Percentiles rank a stretch among this genome's conserved stretches.
Conservation (phyloP, 30 jellyfish, hydroid and myxozoan species). For the Aurelia aurita region DNA sequence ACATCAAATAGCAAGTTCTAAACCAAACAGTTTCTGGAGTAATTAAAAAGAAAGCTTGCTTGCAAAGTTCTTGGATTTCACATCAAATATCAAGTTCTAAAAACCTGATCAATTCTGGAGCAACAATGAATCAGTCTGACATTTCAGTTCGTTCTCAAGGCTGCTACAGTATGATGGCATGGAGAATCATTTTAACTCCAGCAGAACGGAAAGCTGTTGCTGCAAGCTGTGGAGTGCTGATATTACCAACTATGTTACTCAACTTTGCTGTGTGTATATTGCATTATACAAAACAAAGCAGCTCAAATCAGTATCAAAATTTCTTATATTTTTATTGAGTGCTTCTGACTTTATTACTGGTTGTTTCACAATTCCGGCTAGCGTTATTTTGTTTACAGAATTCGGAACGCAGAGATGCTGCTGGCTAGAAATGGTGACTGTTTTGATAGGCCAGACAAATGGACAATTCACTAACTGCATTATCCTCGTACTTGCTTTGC, state of each 20-base stretch:
- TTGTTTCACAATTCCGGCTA: slow-evolving; percentile 15
- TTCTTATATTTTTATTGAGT: slow-evolving; percentile 21
- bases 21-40: too few relatives aligned
- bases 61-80: too few relatives aligned
- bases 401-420: slow-evolving; percentile 13
- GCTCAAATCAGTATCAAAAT: slow-evolving; percentile 19
- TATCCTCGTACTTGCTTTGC: slow-evolving; percentile 31
- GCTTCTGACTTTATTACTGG: slow-evolving; percentile 40
- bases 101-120: too few relatives aligned
- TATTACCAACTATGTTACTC: slow-evolving; percentile 4
- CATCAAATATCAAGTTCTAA: too few relatives aligned
- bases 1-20: too few relatives aligned
- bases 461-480: slow-evolving; percentile 43
- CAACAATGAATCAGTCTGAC: too few relatives aligned
- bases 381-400: background rate
- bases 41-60: too few relatives aligned
- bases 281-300: background rate
- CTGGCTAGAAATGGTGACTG: slow-evolving; percentile 4
- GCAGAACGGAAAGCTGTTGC: background rate
- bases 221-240: slow-evolving; percentile 5
- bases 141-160: too few relatives aligned
- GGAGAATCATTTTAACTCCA: slow-evolving; percentile 27
- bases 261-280: slow-evolving; percentile 4
- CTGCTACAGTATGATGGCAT: slow-evolving; percentile 45
- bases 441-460: slow-evolving; percentile 24